Evolutionary conservation across 2,113 vertebrate species (phyloP), one percentile per base, ranked within the genome.

Genomic region (Seriola aureovittata): DNA sequence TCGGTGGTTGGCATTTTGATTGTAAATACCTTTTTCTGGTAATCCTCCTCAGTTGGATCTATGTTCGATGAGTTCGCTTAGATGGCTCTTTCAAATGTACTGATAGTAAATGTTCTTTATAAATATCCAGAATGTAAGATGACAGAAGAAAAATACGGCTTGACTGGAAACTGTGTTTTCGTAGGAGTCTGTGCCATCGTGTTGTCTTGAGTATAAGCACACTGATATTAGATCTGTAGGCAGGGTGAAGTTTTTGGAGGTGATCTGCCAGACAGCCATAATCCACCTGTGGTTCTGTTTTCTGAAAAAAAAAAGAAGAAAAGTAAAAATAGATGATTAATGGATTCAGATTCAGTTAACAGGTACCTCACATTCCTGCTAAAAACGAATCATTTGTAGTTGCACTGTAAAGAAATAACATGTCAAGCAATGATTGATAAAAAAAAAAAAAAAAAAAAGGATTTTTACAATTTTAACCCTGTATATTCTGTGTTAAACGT

Each of bases 71-170:
- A 84, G 79, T 93, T 92, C 34, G 80, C 71, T 85, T 91, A 81
- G 83, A 84, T 80, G 84, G 87, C 85, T 88, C 81, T 79, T 85
- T 89, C 58, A 84, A 81, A 84, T 80, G 91, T 93, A 90, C 74
- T 11, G 87, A 85, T 90, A 71, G 83, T 94, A 90, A 89, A 88
- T 91, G 93, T 94, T 91, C 86, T 85, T 88, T 84, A 84, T 89
- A 89, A 89, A 84, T 92, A 92, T 82, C 36, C 71, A 87, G 92
- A 94, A 94, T 93, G 93, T 94, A 91, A 66, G 67, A 81, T 1
- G 69, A 80, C 76, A 89, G 71, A 70, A 87, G 76, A 85, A 73
- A 84, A 75, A 76, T 68, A 80, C 0, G 59, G 65, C 71, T 77
- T 72, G 74, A 89, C 74, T 86, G 84, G 85, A 90, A 87, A 90